Conservation (phyloP, 2,113 vertebrate genomes). For the Cepphus grylle region DNA sequence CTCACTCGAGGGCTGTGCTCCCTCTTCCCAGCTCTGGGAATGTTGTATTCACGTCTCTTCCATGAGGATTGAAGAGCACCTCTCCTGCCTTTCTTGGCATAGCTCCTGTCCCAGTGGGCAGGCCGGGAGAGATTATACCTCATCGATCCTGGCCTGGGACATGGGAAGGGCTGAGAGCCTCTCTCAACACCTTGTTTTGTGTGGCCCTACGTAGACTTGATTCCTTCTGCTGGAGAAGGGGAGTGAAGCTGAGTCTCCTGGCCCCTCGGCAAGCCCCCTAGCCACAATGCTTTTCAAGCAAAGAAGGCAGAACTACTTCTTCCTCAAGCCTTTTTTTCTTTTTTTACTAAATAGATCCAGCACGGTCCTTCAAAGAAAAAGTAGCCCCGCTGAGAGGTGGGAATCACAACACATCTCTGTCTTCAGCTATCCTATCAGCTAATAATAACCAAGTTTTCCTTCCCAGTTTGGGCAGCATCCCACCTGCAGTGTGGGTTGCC, state of each 20-base stretch:
- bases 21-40: not conserved
- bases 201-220: rapidly evolving
- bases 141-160: not conserved
- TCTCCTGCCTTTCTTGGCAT: not conserved
- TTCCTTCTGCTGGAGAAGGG: not conserved
- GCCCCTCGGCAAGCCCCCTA: not conserved
- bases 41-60: rapidly evolving
- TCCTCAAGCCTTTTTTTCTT: not conserved
- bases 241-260: not conserved
- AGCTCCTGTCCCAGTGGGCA: not conserved
- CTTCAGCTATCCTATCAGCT: not conserved
- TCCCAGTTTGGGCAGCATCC: not conserved
- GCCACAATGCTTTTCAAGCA: not conserved
- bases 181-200: not conserved
- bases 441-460: not conserved
- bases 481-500: not conserved
- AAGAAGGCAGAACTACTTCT: not conserved
- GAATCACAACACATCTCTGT: not conserved
- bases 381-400: not conserved
- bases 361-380: not conserved
- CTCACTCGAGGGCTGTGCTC: not conserved
- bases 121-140: not conserved
- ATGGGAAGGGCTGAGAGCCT: not conserved
- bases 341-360: not conserved
- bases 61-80: not conserved